Base-by-base conservation (phyloP, 2,113 vertebrate species). In the Corythoichthys haematopterus region DNA sequence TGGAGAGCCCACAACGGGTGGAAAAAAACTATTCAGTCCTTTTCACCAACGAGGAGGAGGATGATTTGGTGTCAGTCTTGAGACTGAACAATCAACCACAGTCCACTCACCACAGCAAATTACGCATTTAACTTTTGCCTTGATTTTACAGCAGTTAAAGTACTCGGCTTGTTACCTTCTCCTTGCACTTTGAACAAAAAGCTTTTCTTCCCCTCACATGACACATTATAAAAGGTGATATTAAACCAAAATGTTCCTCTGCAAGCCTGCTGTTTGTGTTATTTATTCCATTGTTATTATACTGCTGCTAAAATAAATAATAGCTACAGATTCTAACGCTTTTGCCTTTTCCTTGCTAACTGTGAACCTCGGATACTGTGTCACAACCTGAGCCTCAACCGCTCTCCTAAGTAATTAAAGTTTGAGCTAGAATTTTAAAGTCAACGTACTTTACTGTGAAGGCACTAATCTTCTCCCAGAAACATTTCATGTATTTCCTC, bases 111-210 rank as follows among this genome's bases (percentile, higher is more conserved):
- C 36, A 13, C 12, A 51, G 6, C 38, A 58, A 62, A 74, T 79
- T 43, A 57, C n/a, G 36, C 50, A 16, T 48, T 51, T 8, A 66
- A 69, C 40, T 7, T 8, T 14, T 45, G 45, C 60, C 45, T 80
- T 57, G 20, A 59, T 75, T 71, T 53, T 8, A 64, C 60, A 36
- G 16, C 48, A 66, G 48, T 52, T 38, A 43, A 77, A 62, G 52
- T 64, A 36, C 46, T 53, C 14, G 55, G 8, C 8, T 56, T 69
- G 50, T 6, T 45, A 67, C 66, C 62, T 58, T 66, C 53, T 76
- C 61, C 7, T 69, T 69, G 14, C 38, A 62, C 78, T 78, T 75
- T 63, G 50, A 76, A 64, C 48, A 55, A 35, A 43, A 12, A 33
- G 10, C 20, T 5, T 55, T 55, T 55, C 20, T 36, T 56, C 33